phyloP scores from a whole-genome alignment of 2,797 vertebrate species.

The Aulostomus chinensis region DNA sequence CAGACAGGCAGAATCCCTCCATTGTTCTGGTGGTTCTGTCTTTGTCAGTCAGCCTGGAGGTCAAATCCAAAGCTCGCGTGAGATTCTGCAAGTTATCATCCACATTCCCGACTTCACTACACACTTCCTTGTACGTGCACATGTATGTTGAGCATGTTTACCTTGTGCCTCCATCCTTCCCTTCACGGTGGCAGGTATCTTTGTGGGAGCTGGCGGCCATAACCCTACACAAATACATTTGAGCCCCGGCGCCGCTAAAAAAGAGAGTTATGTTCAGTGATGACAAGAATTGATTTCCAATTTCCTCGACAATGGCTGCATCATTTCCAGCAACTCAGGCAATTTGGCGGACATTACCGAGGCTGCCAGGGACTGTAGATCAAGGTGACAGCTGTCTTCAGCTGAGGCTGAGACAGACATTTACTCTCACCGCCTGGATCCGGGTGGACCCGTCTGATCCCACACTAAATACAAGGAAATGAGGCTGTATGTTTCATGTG shows the following conservation, averaged over 20 bases:
- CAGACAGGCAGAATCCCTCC: constrained; percentile 36
- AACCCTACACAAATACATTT: constrained; percentile 53
- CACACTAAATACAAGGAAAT: no score
- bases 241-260: constrained; percentile 73
- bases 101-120: no score
- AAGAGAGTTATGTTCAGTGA: constrained; percentile 86
- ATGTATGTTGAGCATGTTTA: no score
- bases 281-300: constrained; percentile 97
- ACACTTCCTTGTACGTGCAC: no score
- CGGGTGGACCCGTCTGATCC: no score
- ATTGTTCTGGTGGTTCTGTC: no score
- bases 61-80: no score
- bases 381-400: constrained; percentile 85
- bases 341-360: constrained; percentile 89
- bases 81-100: no score
- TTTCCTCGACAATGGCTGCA: constrained; percentile 93
- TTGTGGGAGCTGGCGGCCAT: constrained; percentile 33
- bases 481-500: no score
- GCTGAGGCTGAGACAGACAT: constrained; percentile 61
- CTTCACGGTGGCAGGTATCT: no score
- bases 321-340: constrained; percentile 87
- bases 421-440: constrained; percentile 13
- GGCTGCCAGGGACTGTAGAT: constrained; percentile 84
- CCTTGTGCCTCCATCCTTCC: no score
- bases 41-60: no score